phyloP scores from a whole-genome alignment of 2,888 invertebrate genomes.

The Isoperla grammatica region DNA sequence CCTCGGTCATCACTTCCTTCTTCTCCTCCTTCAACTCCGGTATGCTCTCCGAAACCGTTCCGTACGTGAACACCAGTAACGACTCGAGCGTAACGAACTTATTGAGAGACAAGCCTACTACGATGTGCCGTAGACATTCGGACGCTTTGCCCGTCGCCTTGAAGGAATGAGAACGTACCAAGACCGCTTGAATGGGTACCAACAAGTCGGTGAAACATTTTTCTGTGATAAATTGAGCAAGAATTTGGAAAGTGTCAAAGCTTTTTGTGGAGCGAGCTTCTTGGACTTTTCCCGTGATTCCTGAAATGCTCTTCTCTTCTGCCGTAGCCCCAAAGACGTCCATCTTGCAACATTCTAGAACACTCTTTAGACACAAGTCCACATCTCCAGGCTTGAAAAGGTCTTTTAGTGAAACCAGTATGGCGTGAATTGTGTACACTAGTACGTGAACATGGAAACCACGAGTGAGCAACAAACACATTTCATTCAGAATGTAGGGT shows the following conservation, averaged over 20 bases:
- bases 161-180: constrained; percentile 71
- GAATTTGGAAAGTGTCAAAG: constrained; percentile 73
- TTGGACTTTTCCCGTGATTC: constrained; percentile 71
- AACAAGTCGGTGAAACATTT: constrained; percentile 69
- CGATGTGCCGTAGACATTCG: constrained; percentile 72
- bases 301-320: constrained; percentile 88
- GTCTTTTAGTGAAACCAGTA: constrained; percentile 66
- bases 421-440: constrained; percentile 78
- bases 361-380: constrained; percentile 68
- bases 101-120: constrained; percentile 79
- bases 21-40: constrained; percentile 57
- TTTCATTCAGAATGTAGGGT: constrained; percentile 68
- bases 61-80: constrained; percentile 74
- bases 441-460: constrained; percentile 90
- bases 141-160: constrained; percentile 73
- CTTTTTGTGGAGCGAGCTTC: constrained; percentile 84
- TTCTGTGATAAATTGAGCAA: constrained; percentile 73
- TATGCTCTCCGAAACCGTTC: constrained; percentile 74
- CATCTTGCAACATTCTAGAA: constrained; percentile 75
- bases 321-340: constrained; percentile 84
- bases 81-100: constrained; percentile 63
- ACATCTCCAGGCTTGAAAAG: constrained; percentile 70
- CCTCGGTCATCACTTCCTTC: constrained; percentile 41
- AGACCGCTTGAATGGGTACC: constrained; percentile 72
- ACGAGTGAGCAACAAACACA: constrained; percentile 70